Conservation (phyloP, 2,113 vertebrate species). For the Elgaria multicarinata region DNA sequence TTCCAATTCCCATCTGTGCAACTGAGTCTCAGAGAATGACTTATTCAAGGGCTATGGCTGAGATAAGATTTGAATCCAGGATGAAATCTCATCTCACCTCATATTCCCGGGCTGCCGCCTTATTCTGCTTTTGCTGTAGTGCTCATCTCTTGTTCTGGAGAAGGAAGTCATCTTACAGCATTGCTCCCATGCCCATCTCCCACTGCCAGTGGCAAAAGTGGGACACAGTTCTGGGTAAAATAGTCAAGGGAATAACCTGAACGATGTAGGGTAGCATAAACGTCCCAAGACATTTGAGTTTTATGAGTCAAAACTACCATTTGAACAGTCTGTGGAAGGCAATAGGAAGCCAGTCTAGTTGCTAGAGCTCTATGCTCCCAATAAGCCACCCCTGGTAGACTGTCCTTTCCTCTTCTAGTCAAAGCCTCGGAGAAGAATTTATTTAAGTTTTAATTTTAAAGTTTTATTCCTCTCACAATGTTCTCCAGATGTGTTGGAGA, state of each 20-base stretch:
- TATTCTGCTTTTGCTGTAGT: not conserved
- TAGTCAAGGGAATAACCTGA: not conserved
- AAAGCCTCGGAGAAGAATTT: not conserved
- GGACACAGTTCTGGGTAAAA: not conserved
- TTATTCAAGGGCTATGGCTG: not conserved
- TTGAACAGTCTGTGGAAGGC: not conserved
- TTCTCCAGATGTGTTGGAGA: not conserved
- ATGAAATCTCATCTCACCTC: not conserved
- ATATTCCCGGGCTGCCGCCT: not conserved
- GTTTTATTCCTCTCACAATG: not conserved
- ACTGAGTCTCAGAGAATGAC: not conserved
- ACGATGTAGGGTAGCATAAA: not conserved
- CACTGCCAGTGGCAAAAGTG: not conserved
- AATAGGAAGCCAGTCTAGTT: not conserved
- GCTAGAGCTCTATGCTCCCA: not conserved
- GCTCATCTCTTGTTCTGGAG: not conserved
- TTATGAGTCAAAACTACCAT: not conserved
- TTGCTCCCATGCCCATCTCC: not conserved
- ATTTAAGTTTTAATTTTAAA: not conserved
- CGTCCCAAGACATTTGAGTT: not conserved
- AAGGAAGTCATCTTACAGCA: not conserved
- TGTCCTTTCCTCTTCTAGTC: not conserved
- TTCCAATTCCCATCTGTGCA: not conserved
- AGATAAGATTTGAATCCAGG: not conserved
- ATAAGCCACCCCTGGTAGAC: not conserved